Evolutionary conservation across 2,113 vertebrate genomes (phyloP), one percentile per base, ranked within the genome.

Genomic region (Perca fluviatilis): DNA sequence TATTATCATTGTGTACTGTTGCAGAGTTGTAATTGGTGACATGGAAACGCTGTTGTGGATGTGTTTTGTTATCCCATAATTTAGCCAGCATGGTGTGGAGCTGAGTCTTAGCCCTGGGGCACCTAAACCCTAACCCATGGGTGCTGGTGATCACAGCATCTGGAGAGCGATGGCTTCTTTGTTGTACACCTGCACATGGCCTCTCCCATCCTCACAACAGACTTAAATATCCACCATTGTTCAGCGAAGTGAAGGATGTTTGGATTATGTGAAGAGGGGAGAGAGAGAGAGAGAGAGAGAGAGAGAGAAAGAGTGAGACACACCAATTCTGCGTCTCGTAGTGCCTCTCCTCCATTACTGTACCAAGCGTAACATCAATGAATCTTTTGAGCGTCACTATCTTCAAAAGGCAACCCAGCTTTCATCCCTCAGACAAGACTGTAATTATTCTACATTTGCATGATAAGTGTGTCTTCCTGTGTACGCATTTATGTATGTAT

Each of bases 371-470:
- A 88, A 86, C 92, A 93, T 93, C 88, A 91, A 88, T 91, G 89
- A 80, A 89, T 90, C 86, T 84, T 92, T 90, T 86, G 88, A 89
- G 89, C 86, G 78, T 92, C 14, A 1, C 90, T 88, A 87, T 90
- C 90, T 92, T 93, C 92, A 93, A 94, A 93, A 88, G 88, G 61
- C 86, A 86, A 74, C 74, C 73, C 77, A 46, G 82, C 84, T 74
- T 89, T 80, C 73, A 70, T 83, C 77, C 62, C 58, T 64, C 89
- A 92, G 90, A 92, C 92, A 86, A 88, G 89, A 75, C 89, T 69
- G 79, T 92, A 93, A 93, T 93, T 93, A 94, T 91, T 92, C 81
- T 68, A 86, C 88, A 93, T 93, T 93, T 93, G 89, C 93, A 93
- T 93, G 86, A 93, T 92, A 92, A 92, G 93, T 90, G 84, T 63